Evolutionary conservation across 2,797 vertebrate species (phyloP).

Genomic region (Rhabdophis nuchalis): DNA sequence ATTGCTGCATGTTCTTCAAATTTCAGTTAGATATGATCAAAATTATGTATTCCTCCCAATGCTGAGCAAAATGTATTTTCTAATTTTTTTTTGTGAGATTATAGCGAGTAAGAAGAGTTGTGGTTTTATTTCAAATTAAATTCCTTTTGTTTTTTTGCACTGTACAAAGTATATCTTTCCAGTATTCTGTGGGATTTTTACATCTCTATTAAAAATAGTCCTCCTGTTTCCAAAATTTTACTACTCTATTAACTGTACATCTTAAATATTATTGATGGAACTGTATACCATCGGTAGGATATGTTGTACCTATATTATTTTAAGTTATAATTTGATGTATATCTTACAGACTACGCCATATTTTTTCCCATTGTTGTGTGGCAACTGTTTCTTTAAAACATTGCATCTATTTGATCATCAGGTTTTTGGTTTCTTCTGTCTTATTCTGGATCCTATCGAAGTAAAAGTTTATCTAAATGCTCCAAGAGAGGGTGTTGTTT

Average conservation of each 20-base stretch:
- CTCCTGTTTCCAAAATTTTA: background rate
- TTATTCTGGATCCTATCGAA: background rate
- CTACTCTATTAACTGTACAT: background rate
- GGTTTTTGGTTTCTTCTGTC: background rate
- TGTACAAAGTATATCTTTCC: background rate
- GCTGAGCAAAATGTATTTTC: background rate
- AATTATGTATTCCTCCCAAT: background rate
- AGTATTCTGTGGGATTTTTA: background rate
- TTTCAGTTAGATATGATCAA: background rate
- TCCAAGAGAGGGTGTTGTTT: background rate
- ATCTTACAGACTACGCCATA: background rate
- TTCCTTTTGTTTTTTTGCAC: background rate
- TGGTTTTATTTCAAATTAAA: background rate
- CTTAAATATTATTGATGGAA: background rate
- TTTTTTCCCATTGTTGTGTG: background rate
- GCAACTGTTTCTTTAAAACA: background rate
- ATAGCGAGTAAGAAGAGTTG: background rate
- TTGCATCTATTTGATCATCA: background rate
- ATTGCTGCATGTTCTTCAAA: background rate
- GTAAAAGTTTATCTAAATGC: background rate
- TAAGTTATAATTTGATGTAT: background rate
- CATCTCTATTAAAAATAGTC: background rate
- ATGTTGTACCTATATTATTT: background rate
- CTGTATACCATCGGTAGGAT: background rate
- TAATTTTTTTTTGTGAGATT: background rate